These are phyloP conservation scores for Drosophila lini DNA, from an alignment of 1,140 invertebrate genomes.

Conservation along the genomic window DNA sequence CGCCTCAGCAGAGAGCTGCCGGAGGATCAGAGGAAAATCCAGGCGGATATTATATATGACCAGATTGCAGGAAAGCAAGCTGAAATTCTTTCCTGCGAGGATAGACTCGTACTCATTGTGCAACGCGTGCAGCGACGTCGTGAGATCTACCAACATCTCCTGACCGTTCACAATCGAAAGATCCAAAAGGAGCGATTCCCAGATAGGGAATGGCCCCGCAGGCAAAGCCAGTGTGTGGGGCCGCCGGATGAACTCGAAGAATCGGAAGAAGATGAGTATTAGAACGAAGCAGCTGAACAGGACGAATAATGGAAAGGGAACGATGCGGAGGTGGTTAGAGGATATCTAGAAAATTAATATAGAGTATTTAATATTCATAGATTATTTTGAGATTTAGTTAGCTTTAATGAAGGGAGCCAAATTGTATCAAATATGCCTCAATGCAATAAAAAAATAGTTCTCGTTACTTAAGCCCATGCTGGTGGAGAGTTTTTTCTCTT, in stretches of 20 bases:
- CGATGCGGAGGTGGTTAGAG: too few species aligned
- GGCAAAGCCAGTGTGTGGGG: not conserved
- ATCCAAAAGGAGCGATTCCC: not conserved
- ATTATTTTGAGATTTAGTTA: not conserved
- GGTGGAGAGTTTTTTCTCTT: conserved; percentile 17
- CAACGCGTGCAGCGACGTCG: not conserved
- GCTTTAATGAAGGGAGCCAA: not conserved
- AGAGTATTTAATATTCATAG: not conserved
- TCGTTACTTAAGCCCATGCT: not conserved
- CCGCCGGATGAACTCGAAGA: not conserved
- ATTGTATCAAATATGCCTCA: too few species aligned
- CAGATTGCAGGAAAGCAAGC: not conserved
- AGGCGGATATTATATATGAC: not conserved
- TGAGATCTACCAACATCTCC: not conserved
- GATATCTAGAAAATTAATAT: not conserved
- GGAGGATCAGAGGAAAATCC: not conserved
- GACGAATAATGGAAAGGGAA: not conserved
- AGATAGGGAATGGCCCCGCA: not conserved
- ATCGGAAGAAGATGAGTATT: not conserved
- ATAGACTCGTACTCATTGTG: not conserved
- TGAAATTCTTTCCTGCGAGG: not conserved
- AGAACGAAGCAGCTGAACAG: not conserved
- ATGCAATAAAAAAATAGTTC: not conserved
- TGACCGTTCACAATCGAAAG: not conserved
- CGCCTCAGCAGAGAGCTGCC: not conserved